phyloP scores from a whole-genome alignment of 2,797 vertebrate genomes.

The Danionella dracula region DNA sequence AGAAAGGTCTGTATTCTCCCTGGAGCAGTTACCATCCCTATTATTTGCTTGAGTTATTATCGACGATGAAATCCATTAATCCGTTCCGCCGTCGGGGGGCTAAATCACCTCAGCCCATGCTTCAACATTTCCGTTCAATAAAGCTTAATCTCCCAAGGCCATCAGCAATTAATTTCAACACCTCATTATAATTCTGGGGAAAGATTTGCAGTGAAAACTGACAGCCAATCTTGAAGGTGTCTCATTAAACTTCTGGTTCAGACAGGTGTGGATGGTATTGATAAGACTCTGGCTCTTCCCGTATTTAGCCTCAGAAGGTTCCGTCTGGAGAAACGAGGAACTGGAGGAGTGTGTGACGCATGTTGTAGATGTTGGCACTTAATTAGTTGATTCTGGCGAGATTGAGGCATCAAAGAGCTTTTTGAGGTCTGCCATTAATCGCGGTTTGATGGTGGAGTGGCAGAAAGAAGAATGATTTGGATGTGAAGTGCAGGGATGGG shows the following conservation, averaged over 20 bases:
- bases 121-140: slow-evolving; percentile 33
- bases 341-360: neutral
- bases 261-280: neutral
- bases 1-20: neutral
- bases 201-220: slow-evolving; percentile 13
- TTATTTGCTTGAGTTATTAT: slow-evolving; percentile 4
- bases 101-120: slow-evolving; percentile 17
- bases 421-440: neutral
- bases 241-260: slow-evolving; percentile 2
- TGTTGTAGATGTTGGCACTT: slow-evolving; percentile 5
- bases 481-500: neutral
- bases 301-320: neutral
- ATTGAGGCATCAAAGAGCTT: slow-evolving; percentile 13
- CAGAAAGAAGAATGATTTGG: neutral
- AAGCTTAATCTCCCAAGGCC: slow-evolving; percentile 28
- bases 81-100: neutral
- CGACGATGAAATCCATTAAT: slow-evolving; percentile 34
- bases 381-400: neutral
- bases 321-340: neutral
- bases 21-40: neutral
- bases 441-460: neutral
- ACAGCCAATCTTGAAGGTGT: slow-evolving; percentile 10
- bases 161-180: slow-evolving; percentile 34
- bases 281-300: neutral
- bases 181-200: slow-evolving; percentile 6